These are phyloP conservation scores for Papilio elwesi DNA, from an alignment of 2,888 invertebrate genomes.

Conservation along the genomic window DNA sequence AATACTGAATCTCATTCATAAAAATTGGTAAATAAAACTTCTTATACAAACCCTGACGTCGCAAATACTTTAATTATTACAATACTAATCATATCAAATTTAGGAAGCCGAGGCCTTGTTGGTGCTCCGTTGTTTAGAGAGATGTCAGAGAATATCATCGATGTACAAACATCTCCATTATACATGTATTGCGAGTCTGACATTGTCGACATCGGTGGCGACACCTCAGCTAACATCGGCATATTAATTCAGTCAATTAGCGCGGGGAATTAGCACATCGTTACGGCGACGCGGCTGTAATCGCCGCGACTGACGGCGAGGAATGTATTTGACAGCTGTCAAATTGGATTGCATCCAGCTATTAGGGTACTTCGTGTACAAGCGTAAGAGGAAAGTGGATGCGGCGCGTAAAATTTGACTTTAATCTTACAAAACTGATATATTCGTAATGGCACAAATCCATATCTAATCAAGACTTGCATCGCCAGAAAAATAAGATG, in stretches of 20 bases:
- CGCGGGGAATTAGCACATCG: constrained; percentile 69
- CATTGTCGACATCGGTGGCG: constrained; percentile 13
- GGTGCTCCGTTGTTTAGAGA: neutral
- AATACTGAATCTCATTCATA: no score
- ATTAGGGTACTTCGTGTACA: constrained; percentile 73
- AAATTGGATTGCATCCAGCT: constrained; percentile 80
- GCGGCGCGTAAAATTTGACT: constrained; percentile 22
- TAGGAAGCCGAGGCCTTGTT: neutral
- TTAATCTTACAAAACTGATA: neutral
- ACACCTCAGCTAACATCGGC: constrained; percentile 63
- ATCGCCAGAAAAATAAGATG: no score
- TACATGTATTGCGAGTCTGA: constrained; percentile 12
- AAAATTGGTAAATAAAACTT: no score
- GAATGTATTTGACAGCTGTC: constrained; percentile 82
- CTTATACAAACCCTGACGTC: no score
- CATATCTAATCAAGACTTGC: no score
- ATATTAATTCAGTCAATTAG: constrained; percentile 63
- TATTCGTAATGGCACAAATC: no score
- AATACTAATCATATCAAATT: no score
- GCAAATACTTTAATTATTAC: no score
- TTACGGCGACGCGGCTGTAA: constrained; percentile 63
- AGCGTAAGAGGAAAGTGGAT: constrained; percentile 56
- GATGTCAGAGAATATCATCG: neutral
- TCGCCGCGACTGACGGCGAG: constrained; percentile 71
- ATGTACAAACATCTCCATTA: neutral